Evolutionary conservation across 2,797 vertebrate genomes (phyloP).

Genomic region (Phoeniculus purpureus): DNA sequence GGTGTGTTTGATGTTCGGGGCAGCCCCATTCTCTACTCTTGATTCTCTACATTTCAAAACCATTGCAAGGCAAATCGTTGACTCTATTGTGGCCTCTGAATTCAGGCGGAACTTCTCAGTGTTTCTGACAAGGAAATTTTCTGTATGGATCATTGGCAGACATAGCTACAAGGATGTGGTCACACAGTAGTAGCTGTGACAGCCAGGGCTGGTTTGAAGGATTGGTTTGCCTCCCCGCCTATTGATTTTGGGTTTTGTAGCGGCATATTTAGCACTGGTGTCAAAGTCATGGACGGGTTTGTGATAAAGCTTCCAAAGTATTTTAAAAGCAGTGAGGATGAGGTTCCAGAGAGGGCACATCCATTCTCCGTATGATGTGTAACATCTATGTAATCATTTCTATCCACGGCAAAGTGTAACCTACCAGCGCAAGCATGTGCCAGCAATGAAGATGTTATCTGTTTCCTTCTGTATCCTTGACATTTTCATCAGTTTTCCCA

Average conservation of each 20-base stretch:
- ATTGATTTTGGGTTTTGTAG: neutral
- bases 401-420: neutral
- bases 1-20: neutral
- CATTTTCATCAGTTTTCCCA: slow-evolving; percentile 31
- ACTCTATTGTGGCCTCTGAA: neutral
- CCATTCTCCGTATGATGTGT: neutral
- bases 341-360: neutral
- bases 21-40: neutral
- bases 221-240: neutral
- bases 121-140: neutral
- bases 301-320: neutral
- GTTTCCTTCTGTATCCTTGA: slow-evolving; percentile 12
- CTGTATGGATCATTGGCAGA: neutral
- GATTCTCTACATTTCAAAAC: neutral
- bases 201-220: neutral
- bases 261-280: neutral
- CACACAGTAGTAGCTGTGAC: neutral
- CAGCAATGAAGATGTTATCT: neutral
- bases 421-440: neutral
- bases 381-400: neutral
- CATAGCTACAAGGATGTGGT: neutral
- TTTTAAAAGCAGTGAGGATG: neutral
- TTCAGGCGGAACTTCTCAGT: neutral
- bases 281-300: neutral
- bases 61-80: neutral